Base-by-base conservation (phyloP, 2,888 invertebrate genomes). In the Idaea straminata region DNA sequence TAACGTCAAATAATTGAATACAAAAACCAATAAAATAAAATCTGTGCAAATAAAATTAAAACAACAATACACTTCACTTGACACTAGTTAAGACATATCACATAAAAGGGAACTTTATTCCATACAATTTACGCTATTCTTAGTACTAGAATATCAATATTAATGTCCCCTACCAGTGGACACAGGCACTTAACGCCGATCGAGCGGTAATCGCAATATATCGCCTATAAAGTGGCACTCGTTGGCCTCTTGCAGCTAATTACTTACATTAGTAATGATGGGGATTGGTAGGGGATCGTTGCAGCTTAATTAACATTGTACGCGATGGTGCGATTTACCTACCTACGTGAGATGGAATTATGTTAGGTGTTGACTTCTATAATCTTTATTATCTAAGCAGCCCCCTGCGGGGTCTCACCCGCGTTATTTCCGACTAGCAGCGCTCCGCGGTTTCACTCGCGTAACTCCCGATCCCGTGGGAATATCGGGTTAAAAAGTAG, bases 231-330 rank as follows among this genome's bases (percentile, higher is more conserved):
- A 83, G 77, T 69, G 77, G 79, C 81, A 85, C 84, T 88, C 81
- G 85, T 84, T 83, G 81, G 80, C 75, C 77, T 75, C 79, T 85
- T 78, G 80, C 85, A 84, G 86, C 83, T 89, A 88, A 90, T 90
- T 87, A 87, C 87, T 75, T 89, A 87, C 84, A 91, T 89, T 91
- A 90, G 86, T 89, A 86, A 91, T 91, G 83, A 87, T 80, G 75
- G 79, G 82, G 79, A 77, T 76, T 72, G 58, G 71, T 70, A 65
- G 67, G 68, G 69, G 59, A 59, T 69, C 63, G 66, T 69, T 70
- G 70, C 16, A 66, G 68, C 68, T 72, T 86, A 82, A 85, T 86
- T 84, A 85, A 85, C 83, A 84, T 85, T 77, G 75, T 75, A 79
- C 73, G 78, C 77, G 76, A 80, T 83, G 64, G 83, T 82, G 64